Conservation (phyloP, 2,797 vertebrate genomes). For the Gymnocypris eckloni region DNA sequence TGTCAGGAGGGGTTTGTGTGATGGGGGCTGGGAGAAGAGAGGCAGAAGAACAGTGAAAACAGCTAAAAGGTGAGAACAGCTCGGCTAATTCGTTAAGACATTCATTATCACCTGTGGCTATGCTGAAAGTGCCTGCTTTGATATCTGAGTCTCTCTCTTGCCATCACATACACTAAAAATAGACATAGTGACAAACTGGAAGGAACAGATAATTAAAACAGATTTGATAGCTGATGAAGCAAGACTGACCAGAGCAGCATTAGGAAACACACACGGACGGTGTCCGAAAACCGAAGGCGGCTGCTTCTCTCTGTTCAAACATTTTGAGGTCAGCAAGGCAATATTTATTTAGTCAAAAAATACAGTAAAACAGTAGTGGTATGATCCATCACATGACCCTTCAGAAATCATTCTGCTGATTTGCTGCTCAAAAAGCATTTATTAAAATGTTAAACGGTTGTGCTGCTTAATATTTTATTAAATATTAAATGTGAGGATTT, state of each 20-base stretch:
- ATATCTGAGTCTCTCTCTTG: background rate
- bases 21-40: constrained; percentile 28
- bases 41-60: constrained; percentile 26
- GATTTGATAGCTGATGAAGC: background rate
- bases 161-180: constrained; percentile 25
- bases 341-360: no score
- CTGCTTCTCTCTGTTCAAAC: background rate
- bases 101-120: constrained; percentile 62
- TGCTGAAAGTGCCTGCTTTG: constrained; percentile 26
- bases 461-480: no score
- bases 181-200: constrained; percentile 10
- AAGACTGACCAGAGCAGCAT: background rate
- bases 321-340: background rate
- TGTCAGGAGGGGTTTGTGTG: constrained; percentile 8
- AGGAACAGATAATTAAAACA: constrained; percentile 13
- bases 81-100: constrained; percentile 53
- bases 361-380: no score
- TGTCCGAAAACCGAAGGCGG: background rate
- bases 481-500: no score
- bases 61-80: constrained; percentile 42
- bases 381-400: no score
- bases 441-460: no score
- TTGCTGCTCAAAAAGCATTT: no score
- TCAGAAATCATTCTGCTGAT: no score
- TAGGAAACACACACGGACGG: background rate